Conservation (phyloP, 2,888 invertebrate genomes). For the Nymphalis urticae region DNA sequence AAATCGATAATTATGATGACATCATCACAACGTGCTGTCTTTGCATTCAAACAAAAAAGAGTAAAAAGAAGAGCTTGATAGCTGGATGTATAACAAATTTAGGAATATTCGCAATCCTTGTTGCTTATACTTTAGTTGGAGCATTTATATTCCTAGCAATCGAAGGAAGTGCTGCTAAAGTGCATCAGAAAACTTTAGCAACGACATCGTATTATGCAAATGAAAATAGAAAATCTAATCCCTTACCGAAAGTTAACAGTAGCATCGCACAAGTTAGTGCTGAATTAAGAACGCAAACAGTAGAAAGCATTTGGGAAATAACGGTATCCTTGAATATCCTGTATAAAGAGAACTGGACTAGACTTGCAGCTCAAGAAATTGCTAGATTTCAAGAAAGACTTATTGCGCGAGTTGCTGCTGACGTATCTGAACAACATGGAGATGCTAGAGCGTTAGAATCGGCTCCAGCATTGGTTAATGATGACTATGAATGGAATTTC, state of each 20-base stretch:
- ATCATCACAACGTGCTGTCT: conserved; percentile 73
- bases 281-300: conserved; percentile 82
- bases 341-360: conserved; percentile 94
- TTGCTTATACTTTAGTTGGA: conserved; percentile 88
- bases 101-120: conserved; percentile 89
- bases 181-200: conserved; percentile 77
- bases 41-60: conserved; percentile 75
- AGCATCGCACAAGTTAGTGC: conserved; percentile 71
- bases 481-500: conserved; percentile 92
- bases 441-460: conserved; percentile 73
- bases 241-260: conserved; percentile 62
- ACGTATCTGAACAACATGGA: conserved; percentile 83
- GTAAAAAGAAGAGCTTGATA: conserved; percentile 73
- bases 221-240: conserved; percentile 61
- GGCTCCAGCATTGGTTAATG: conserved; percentile 65
- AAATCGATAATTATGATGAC: conserved; percentile 69
- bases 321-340: conserved; percentile 93
- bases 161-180: conserved; percentile 84
- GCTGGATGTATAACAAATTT: conserved; percentile 90
- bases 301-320: conserved; percentile 96
- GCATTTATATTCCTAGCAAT: conserved; percentile 93
- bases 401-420: conserved; percentile 88
- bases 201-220: conserved; percentile 74
- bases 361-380: conserved; percentile 86
- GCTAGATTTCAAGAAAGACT: conserved; percentile 90